phyloP scores from a whole-genome alignment of 1,140 invertebrate genomes.

The Brachionus plicatilis region DNA sequence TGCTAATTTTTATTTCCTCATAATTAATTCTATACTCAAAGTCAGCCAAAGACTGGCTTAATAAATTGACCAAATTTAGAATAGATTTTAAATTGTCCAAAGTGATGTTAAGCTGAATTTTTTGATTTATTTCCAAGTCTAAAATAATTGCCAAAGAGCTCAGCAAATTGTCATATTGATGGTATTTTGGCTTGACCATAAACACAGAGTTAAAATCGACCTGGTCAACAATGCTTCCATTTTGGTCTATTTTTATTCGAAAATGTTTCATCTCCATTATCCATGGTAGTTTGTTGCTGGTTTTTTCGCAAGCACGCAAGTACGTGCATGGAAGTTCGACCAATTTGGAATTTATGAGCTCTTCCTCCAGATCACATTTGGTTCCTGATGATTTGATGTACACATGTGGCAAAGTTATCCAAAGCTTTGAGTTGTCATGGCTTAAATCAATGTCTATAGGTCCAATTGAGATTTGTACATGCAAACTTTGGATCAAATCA shows the following conservation, averaged over 20 bases:
- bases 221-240: neutral
- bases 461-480: constrained; percentile 33
- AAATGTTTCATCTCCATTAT: neutral
- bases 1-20: neutral
- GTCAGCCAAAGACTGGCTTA: neutral
- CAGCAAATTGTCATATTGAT: constrained; percentile 33
- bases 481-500: constrained; percentile 10
- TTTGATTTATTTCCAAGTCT: neutral
- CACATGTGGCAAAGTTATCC: neutral
- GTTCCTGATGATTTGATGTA: neutral
- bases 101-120: neutral
- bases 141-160: constrained; percentile 33
- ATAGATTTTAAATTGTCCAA: neutral
- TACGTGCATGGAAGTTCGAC: constrained; percentile 23
- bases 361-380: constrained; percentile 29
- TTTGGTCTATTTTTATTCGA: neutral
- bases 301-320: constrained; percentile 35
- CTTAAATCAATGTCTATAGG: neutral
- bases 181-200: constrained; percentile 26
- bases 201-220: neutral
- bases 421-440: neutral
- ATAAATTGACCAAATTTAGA: neutral
- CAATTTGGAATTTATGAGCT: neutral
- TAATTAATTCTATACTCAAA: constrained; percentile 10
- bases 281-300: constrained; percentile 35